Conservation (phyloP, 2,113 vertebrate species). For the Xyliphius kryptos region DNA sequence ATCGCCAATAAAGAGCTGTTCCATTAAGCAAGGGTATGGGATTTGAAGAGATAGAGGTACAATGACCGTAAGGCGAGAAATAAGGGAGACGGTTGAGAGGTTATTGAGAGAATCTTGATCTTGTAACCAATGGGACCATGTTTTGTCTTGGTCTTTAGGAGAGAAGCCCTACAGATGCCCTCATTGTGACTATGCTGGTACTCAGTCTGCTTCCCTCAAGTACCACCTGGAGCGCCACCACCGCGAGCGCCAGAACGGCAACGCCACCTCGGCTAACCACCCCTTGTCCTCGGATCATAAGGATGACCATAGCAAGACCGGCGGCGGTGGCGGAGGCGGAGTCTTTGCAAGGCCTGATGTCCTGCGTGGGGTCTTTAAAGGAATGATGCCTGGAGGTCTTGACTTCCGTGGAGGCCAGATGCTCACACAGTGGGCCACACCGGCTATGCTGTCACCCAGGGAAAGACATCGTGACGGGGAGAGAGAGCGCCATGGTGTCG, state of each 20-base stretch:
- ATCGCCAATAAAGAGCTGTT: slow-evolving; percentile 47
- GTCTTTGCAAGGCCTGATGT: slow-evolving; percentile 92
- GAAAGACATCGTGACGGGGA: slow-evolving; percentile 66
- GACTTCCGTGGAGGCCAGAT: slow-evolving; percentile 82
- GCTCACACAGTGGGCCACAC: slow-evolving; percentile 80
- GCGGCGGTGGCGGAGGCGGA: slow-evolving; percentile 58
- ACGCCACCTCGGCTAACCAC: slow-evolving; percentile 75
- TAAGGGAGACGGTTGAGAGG: slow-evolving; percentile 20
- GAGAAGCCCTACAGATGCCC: slow-evolving; percentile 98
- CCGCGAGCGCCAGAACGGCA: slow-evolving; percentile 86
- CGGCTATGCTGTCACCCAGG: slow-evolving; percentile 73
- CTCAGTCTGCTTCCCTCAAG: slow-evolving; percentile 95
- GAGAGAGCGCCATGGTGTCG: slow-evolving; percentile 64
- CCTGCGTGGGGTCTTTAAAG: slow-evolving; percentile 86
- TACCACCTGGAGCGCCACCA: slow-evolving; percentile 97
- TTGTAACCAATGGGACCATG: too few relatives aligned
- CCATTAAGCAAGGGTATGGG: slow-evolving; percentile 43
- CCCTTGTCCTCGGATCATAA: slow-evolving; percentile 76
- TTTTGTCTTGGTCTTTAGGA: slow-evolving; percentile 65
- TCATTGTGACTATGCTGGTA: slow-evolving; percentile 96
- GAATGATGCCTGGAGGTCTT: slow-evolving; percentile 76
- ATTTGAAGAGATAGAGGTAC: slow-evolving; percentile 40
- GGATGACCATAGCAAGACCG: slow-evolving; percentile 73
- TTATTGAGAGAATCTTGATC: too few relatives aligned
- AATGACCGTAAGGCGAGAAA: too few relatives aligned